These are phyloP conservation scores for Zaprionus camerounensis DNA, from an alignment of 1,140 invertebrate species.

Conservation along the genomic window DNA sequence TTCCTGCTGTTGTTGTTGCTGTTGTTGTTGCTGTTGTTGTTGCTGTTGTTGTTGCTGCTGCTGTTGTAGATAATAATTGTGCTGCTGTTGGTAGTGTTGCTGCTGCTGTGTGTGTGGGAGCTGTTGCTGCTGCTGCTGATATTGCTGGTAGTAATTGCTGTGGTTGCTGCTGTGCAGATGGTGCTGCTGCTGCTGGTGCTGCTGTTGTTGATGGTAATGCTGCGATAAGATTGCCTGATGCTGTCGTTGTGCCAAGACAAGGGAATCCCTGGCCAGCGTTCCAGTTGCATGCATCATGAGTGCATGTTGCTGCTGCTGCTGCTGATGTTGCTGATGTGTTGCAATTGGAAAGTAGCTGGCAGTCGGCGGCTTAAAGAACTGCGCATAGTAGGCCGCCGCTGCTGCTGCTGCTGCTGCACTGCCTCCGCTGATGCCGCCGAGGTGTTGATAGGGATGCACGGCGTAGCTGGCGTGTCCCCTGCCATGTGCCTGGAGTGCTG, in stretches of 20 bases:
- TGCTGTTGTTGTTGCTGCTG: slow-evolving; percentile 32
- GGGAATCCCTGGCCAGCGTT: background rate
- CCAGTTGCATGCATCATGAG: slow-evolving; percentile 28
- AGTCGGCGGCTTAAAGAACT: slow-evolving; percentile 52
- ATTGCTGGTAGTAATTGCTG: slow-evolving; percentile 49
- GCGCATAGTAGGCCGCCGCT: slow-evolving; percentile 29
- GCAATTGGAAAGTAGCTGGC: slow-evolving; percentile 60
- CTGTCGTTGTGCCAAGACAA: slow-evolving; percentile 31
- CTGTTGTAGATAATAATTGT: slow-evolving; percentile 40
- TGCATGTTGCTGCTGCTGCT: slow-evolving; percentile 5
- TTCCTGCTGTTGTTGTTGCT: slow-evolving; percentile 22
- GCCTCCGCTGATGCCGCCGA: background rate
- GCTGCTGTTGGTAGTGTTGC: slow-evolving; percentile 37
- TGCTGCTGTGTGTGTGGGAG: slow-evolving; percentile 23
- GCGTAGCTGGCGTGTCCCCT: slow-evolving; percentile 17
- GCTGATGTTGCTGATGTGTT: slow-evolving; percentile 30
- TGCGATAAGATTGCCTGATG: slow-evolving; percentile 34
- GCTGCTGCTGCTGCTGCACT: slow-evolving; percentile 29
- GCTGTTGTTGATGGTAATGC: slow-evolving; percentile 26
- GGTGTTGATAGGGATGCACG: slow-evolving; percentile 51
- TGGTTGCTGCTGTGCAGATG: slow-evolving; percentile 21
- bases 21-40: slow-evolving; percentile 21
- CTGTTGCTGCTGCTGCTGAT: slow-evolving; percentile 35
- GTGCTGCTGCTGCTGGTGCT: background rate
- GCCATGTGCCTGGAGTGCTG: slow-evolving; percentile 33